These are phyloP conservation scores for Trichogramma pretiosum DNA, from an alignment of 1,140 invertebrate species.

Conservation along the genomic window DNA sequence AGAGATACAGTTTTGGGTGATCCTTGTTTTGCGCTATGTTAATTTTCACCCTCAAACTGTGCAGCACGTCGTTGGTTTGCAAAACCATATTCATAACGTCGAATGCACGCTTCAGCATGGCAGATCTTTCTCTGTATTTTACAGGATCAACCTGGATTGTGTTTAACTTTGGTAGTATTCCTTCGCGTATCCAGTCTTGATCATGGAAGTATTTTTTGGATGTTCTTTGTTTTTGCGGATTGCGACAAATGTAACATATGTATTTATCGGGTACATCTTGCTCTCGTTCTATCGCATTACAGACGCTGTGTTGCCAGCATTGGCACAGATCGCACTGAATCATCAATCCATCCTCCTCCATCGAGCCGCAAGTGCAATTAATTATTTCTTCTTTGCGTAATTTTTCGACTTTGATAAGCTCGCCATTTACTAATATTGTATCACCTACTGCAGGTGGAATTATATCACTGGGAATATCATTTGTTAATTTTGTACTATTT, in stretches of 20 bases:
- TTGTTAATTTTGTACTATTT: not conserved
- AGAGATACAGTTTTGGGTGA: constrained; percentile 76
- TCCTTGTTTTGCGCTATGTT: constrained; percentile 68
- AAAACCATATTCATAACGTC: constrained; percentile 63
- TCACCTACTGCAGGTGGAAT: constrained; percentile 33
- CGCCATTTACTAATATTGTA: constrained; percentile 41
- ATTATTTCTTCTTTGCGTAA: constrained; percentile 65
- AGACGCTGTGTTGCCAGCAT: constrained; percentile 89
- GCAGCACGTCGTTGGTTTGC: constrained; percentile 58
- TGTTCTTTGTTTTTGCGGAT: constrained; percentile 62
- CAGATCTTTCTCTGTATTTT: constrained; percentile 38
- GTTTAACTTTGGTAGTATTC: constrained; percentile 55
- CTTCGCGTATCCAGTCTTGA: constrained; percentile 81
- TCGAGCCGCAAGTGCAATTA: constrained; percentile 72
- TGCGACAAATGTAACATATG: constrained; percentile 76
- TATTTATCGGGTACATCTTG: constrained; percentile 82
- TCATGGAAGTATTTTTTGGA: constrained; percentile 70
- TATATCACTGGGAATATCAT: constrained; percentile 4
- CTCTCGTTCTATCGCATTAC: constrained; percentile 73
- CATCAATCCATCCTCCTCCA: constrained; percentile 89
- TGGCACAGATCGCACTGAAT: constrained; percentile 90
- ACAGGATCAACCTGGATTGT: not conserved
- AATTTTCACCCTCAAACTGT: constrained; percentile 64
- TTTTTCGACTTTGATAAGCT: constrained; percentile 41
- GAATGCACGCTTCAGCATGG: constrained; percentile 57